Evolutionary conservation across 2,888 invertebrate genomes (phyloP).

Genomic region (Patella caerulea): DNA sequence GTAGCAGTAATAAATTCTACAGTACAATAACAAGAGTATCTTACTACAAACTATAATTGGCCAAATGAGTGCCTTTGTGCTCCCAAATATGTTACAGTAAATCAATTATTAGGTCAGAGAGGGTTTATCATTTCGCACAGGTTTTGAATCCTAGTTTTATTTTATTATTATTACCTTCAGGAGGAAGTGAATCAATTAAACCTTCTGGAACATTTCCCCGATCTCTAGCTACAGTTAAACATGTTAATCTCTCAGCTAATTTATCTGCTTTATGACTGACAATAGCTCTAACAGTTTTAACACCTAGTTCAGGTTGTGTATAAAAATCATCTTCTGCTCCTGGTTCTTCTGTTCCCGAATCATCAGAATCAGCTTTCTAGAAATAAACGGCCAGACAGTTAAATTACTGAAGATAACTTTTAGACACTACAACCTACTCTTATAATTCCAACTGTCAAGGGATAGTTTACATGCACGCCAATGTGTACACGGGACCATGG

Average conservation of each 20-base stretch:
- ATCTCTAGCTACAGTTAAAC: conserved; percentile 75
- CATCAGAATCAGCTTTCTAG: conserved; percentile 87
- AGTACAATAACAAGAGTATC: too few species aligned
- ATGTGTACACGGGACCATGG: too few species aligned
- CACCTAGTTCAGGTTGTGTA: conserved; percentile 46
- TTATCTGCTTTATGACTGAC: conserved; percentile 71
- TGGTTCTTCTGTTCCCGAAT: conserved; percentile 96
- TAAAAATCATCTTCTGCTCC: conserved; percentile 75
- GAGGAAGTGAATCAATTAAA: conserved; percentile 80
- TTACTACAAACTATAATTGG: too few species aligned
- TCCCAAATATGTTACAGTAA: neutral
- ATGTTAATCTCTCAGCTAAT: conserved; percentile 77
- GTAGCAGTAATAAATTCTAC: too few species aligned
- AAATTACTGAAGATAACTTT: too few species aligned
- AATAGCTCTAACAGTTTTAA: conserved; percentile 24
- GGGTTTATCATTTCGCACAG: neutral
- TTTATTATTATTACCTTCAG: conserved; percentile 76
- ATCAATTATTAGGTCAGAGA: neutral
- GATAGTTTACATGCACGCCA: too few species aligned
- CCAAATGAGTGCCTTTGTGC: too few species aligned
- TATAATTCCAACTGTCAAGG: too few species aligned
- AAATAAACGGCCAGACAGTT: conserved; percentile 24
- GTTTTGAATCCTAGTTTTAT: neutral
- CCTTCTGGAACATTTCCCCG: conserved; percentile 78
- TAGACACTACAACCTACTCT: too few species aligned